phyloP scores from a whole-genome alignment of 2,797 vertebrate species.

The Morus bassanus region DNA sequence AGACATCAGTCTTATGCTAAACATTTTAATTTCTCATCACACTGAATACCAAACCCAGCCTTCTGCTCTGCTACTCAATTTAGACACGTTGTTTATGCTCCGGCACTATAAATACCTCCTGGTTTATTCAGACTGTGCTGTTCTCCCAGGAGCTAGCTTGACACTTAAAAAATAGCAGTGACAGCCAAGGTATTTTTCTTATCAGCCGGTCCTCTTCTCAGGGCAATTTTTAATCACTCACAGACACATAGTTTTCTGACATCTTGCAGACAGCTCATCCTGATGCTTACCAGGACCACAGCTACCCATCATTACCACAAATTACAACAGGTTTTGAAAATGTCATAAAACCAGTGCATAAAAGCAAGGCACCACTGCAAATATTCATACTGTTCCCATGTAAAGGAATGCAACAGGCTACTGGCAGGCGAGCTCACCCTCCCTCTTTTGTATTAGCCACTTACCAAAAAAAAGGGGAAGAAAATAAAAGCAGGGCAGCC shows the following conservation, averaged over 20 bases:
- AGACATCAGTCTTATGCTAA: not conserved
- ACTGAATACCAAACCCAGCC: not conserved
- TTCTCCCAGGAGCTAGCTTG: not conserved
- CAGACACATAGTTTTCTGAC: not conserved
- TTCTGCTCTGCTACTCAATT: not conserved
- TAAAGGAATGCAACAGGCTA: accelerated
- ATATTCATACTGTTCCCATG: accelerated
- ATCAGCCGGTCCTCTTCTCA: not conserved
- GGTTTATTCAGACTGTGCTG: not conserved
- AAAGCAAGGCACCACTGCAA: not conserved
- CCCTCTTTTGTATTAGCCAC: accelerated
- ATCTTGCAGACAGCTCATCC: not conserved
- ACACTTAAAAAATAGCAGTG: not conserved
- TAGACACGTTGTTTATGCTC: not conserved
- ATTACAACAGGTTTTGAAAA: accelerated
- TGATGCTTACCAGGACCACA: not conserved
- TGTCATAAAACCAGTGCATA: accelerated
- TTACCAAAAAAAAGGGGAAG: not conserved
- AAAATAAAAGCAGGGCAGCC: not conserved
- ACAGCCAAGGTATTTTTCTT: constrained; percentile 9
- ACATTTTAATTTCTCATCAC: not conserved
- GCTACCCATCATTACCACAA: not conserved
- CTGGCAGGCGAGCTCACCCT: not conserved
- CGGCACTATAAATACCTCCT: constrained; percentile 3
- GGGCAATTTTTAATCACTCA: not conserved